Conservation (phyloP, 2,797 vertebrate genomes). For the Saxicola maurus region DNA sequence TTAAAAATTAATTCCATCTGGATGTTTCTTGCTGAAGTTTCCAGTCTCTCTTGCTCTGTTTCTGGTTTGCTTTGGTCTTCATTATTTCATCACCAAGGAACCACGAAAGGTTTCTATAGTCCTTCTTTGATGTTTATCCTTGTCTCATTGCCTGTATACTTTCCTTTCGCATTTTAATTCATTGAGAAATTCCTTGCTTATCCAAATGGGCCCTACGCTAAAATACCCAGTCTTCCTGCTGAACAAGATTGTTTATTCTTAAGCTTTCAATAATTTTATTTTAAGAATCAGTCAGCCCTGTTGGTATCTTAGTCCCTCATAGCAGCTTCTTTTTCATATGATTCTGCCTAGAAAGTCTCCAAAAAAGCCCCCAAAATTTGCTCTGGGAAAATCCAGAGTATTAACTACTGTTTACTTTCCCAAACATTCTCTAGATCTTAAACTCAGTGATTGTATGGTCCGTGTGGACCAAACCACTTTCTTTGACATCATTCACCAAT, state of each 20-base stretch:
- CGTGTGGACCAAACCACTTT: background rate
- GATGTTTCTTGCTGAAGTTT: conserved; percentile 55
- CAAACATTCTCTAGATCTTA: background rate
- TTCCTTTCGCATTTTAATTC: conserved; percentile 30
- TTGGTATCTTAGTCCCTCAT: background rate
- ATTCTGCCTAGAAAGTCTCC: background rate
- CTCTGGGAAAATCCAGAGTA: background rate
- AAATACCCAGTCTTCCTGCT: background rate
- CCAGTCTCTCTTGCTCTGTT: conserved; percentile 11
- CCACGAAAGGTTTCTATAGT: background rate
- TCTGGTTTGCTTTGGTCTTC: conserved; percentile 53
- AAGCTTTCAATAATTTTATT: background rate
- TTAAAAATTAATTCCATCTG: conserved; percentile 57
- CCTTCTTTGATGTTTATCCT: conserved; percentile 46
- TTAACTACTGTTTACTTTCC: background rate
- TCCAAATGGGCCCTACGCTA: background rate
- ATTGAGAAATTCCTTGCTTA: background rate
- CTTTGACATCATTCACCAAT: background rate
- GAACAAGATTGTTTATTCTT: background rate
- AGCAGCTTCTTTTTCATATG: background rate
- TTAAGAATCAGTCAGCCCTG: background rate
- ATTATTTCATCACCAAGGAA: conserved; percentile 56
- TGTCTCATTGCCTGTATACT: background rate
- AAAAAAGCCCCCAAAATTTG: background rate
- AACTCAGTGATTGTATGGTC: background rate